These are phyloP conservation scores for Quadriops clusia DNA, from an alignment of 2,888 invertebrate genomes.

Conservation along the genomic window DNA sequence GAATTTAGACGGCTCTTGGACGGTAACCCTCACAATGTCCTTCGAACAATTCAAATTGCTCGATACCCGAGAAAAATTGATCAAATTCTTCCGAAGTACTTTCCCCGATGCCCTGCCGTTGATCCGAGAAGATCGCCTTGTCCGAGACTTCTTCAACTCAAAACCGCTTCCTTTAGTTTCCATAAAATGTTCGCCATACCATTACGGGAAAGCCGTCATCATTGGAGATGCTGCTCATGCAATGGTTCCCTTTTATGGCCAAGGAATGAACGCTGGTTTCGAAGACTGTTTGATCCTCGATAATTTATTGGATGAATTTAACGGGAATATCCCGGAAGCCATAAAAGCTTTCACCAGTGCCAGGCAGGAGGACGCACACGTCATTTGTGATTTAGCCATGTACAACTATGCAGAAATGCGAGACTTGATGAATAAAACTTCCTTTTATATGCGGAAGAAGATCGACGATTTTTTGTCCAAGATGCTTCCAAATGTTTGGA, in stretches of 20 bases:
- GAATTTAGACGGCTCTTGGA: conserved; percentile 85
- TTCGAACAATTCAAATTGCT: conserved; percentile 63
- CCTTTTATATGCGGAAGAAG: conserved; percentile 69
- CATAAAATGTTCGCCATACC: conserved; percentile 86
- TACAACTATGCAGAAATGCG: conserved; percentile 97
- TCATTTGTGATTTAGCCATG: conserved; percentile 92
- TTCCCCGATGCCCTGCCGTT: conserved; percentile 79
- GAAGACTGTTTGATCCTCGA: conserved; percentile 83
- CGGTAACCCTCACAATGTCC: conserved; percentile 94
- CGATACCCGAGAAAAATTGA: conserved; percentile 47
- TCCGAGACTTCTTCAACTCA: conserved; percentile 62
- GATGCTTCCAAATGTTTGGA: conserved; percentile 68
- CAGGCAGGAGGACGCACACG: conserved; percentile 74
- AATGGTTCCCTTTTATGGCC: conserved; percentile 97
- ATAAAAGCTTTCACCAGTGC: conserved; percentile 59
- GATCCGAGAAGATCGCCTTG: conserved; percentile 63
- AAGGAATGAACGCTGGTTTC: conserved; percentile 98
- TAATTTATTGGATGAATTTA: conserved; percentile 49
- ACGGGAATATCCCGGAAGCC: conserved; percentile 50
- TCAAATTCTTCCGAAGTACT: conserved; percentile 65
- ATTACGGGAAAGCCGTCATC: conserved; percentile 66
- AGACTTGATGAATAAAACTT: conserved; percentile 72
- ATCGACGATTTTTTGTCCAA: conserved; percentile 69
- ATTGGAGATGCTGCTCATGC: conserved; percentile 97
- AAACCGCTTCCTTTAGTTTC: conserved; percentile 74